A percentile compares a stretch with the other conserved stretches of the same genome.
Conservation (phyloP, 2,888 invertebrate genomes). For the Cynaeus angustus region DNA sequence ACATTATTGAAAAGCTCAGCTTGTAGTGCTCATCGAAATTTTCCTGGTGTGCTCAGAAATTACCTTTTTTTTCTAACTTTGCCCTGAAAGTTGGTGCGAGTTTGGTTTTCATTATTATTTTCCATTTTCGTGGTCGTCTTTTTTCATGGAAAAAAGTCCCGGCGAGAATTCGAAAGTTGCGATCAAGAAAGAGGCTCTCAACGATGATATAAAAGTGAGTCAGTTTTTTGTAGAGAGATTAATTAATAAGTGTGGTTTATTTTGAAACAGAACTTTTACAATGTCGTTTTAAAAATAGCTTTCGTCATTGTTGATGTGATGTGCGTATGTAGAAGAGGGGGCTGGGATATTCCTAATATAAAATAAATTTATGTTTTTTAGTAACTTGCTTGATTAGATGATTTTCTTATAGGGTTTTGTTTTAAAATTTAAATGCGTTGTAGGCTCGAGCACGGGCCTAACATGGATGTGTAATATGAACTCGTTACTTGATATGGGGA, state of each 20-base stretch:
- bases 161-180: slow-evolving; percentile 59
- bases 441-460: slow-evolving; percentile 63
- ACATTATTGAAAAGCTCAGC: slow-evolving; percentile 63
- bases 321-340: slow-evolving; percentile 23
- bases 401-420: slow-evolving; percentile 18
- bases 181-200: slow-evolving; percentile 81
- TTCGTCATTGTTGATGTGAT: slow-evolving; percentile 43
- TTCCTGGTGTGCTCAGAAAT: slow-evolving; percentile 54
- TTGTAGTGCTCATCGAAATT: slow-evolving; percentile 55
- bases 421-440: slow-evolving; percentile 47
- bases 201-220: slow-evolving; percentile 85
- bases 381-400: slow-evolving; percentile 14
- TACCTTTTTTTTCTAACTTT: slow-evolving; percentile 12
- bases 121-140: slow-evolving; percentile 42
- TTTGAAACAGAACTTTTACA: slow-evolving; percentile 35
- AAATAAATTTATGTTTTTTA: slow-evolving; percentile 11
- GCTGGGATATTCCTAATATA: slow-evolving; percentile 6
- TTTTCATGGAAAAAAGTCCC: slow-evolving; percentile 65
- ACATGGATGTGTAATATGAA: slow-evolving; percentile 65
- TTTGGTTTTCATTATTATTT: slow-evolving; percentile 23
- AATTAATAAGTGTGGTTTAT: slow-evolving; percentile 42
- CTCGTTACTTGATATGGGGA: slow-evolving; percentile 64
- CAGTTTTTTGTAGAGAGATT: not conserved
- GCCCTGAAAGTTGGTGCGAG: slow-evolving; percentile 10
- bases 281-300: slow-evolving; percentile 48